These are phyloP conservation scores for Girardia tigrina DNA, from an alignment of 2,888 invertebrate species.

Conservation along the genomic window DNA sequence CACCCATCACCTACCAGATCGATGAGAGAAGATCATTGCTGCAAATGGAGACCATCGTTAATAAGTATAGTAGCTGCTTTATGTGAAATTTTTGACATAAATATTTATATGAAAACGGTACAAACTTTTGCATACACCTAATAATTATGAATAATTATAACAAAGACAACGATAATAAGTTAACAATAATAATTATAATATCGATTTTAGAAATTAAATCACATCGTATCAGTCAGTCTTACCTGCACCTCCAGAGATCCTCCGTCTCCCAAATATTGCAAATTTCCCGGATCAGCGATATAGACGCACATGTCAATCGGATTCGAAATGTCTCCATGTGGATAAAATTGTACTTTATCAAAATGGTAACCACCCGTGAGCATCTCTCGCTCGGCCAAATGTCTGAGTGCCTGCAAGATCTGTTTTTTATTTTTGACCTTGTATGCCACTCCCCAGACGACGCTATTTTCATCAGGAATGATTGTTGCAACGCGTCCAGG, in stretches of 20 bases:
- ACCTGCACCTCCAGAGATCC: not conserved
- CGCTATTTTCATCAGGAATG: constrained; percentile 43
- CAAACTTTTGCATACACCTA: too few relatives aligned
- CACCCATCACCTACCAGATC: too few relatives aligned
- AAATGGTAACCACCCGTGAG: constrained; percentile 60
- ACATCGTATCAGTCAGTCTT: too few relatives aligned
- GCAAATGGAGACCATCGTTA: too few relatives aligned
- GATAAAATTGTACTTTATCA: constrained; percentile 52
- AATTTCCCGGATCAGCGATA: constrained; percentile 29
- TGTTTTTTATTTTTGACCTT: constrained; percentile 46
- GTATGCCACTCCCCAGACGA: constrained; percentile 73
- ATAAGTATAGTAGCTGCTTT: too few relatives aligned
- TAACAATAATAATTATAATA: too few relatives aligned
- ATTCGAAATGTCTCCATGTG: not conserved
- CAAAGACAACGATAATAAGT: too few relatives aligned
- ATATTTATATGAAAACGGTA: too few relatives aligned
- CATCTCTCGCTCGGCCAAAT: constrained; percentile 53
- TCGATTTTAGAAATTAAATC: too few relatives aligned
- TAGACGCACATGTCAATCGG: constrained; percentile 28
- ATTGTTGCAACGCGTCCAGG: constrained; percentile 49
- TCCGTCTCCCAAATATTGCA: constrained; percentile 31
- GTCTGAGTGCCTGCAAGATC: constrained; percentile 26
- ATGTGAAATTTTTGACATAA: too few relatives aligned
- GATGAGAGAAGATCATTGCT: too few relatives aligned
- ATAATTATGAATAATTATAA: too few relatives aligned